phyloP scores from a whole-genome alignment of 2,888 invertebrate species.

The Laothoe populi region DNA sequence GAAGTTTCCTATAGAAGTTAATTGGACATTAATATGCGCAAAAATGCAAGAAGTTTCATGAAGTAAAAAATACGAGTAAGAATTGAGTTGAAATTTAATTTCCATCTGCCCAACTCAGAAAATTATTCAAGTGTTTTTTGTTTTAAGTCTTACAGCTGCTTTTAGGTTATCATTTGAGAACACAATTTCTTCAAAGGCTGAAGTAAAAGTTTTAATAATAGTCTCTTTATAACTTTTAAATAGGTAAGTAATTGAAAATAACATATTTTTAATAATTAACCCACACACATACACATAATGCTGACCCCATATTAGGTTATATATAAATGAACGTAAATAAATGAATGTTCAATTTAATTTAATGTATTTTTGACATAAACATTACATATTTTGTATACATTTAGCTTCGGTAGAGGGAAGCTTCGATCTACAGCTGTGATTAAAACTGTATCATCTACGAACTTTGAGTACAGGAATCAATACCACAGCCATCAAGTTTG shows the following conservation, averaged over 20 bases:
- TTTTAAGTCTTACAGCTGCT: slow-evolving; percentile 1
- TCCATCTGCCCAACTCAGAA: slow-evolving; percentile 1
- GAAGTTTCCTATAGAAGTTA: background rate
- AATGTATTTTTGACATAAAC: too few relatives aligned
- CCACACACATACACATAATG: too few relatives aligned
- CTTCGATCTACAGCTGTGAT: too few relatives aligned
- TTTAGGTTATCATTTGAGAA: background rate
- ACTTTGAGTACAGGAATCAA: slow-evolving; percentile 19
- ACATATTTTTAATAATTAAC: too few relatives aligned
- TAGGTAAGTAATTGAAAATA: too few relatives aligned
- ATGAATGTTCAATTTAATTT: too few relatives aligned
- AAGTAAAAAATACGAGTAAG: background rate
- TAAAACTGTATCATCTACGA: background rate
- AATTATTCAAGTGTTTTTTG: background rate
- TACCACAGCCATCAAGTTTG: slow-evolving; percentile 10
- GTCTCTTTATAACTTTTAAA: too few relatives aligned
- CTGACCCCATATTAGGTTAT: too few relatives aligned
- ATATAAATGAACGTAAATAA: too few relatives aligned
- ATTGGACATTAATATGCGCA: background rate
- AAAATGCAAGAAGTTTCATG: background rate
- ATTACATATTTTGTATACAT: too few relatives aligned
- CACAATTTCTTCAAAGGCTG: background rate
- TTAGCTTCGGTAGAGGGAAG: too few relatives aligned
- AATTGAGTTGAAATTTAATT: background rate
- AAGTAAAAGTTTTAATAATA: background rate